phyloP scores from a whole-genome alignment of 2,888 invertebrate genomes.

The Callinectes sapidus region DNA sequence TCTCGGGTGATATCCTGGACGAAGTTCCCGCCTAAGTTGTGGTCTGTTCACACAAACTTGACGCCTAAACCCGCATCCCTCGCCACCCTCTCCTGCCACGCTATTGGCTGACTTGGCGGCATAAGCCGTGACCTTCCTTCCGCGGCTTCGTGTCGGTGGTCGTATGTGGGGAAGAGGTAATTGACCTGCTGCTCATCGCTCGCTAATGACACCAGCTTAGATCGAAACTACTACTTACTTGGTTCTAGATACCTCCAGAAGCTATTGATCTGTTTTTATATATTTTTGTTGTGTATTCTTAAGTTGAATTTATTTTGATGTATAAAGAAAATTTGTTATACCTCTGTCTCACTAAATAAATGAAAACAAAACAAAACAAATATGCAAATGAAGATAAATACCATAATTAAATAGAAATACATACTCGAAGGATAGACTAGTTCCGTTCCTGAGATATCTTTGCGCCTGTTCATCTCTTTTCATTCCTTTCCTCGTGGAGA shows the following conservation, averaged over 20 bases:
- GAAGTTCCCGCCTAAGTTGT: background rate
- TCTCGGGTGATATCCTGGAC: background rate
- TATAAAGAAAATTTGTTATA: no score
- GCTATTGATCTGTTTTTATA: no score
- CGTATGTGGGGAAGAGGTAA: background rate
- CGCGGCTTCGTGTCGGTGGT: background rate
- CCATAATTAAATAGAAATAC: no score
- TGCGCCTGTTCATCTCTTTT: no score
- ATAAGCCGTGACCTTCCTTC: background rate
- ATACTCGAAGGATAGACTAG: no score
- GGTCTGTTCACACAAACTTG: background rate
- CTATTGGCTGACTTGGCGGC: background rate
- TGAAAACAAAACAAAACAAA: background rate
- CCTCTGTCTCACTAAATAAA: no score
- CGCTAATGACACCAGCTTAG: background rate
- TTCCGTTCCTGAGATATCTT: no score
- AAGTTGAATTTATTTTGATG: no score
- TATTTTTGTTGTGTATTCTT: no score
- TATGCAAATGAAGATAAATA: background rate
- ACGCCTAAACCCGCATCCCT: background rate
- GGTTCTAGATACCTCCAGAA: no score
- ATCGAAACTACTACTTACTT: background rate
- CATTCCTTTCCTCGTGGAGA: no score
- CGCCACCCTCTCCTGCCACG: background rate
- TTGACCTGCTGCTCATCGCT: background rate